Base-by-base conservation (phyloP, 2,888 invertebrate species). In the Hydrotaea diabolus region DNA sequence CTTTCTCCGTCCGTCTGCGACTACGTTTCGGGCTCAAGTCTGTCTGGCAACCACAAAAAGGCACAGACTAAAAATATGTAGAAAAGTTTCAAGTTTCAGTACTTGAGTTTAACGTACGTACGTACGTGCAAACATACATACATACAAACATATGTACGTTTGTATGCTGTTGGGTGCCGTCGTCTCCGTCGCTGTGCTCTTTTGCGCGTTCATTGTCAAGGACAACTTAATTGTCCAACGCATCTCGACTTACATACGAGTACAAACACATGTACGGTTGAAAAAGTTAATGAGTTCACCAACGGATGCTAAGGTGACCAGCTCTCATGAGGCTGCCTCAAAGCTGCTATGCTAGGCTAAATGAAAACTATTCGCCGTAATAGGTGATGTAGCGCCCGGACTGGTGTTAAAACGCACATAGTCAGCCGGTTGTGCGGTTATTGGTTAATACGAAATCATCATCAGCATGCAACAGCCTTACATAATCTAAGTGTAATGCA, bases 201-300 rank as follows among this genome's bases (percentile, higher is more conserved):
- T 76, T 73, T 26, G 13, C 59, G 64, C 74, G 84, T 86, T 86
- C 86, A 86, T 85, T 86, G 87, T 83, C 86, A 87, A 87, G 87
- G 87, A 86, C 87, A 87, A 82, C 82, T 82, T 73, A 77, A 80
- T 80, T 83, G 79, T 75, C 77, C 75, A 46, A 71, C 83, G 76
- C 83, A 73, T 59, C 66, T 39, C 39, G 39, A 9, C 39, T 11
- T 39, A 39, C 39, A 9, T 11, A 39, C 39, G 31, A 2, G 7
- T 31, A 31, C 31, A 31, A 4, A 1, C 39, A 39, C 13, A 39
- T 15, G 49, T 8, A 64, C 5, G 46, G n/a, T 0, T 11, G 21
- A n/a, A 36, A 31, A 64, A 77, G 53, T 43, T 80, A 80, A 77
- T 83, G 73, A 80, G 73, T 77, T 80, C 26, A 71, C 13, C 46